phyloP scores from a whole-genome alignment of 2,113 vertebrate species.

The Ceyx cyanopectus region DNA sequence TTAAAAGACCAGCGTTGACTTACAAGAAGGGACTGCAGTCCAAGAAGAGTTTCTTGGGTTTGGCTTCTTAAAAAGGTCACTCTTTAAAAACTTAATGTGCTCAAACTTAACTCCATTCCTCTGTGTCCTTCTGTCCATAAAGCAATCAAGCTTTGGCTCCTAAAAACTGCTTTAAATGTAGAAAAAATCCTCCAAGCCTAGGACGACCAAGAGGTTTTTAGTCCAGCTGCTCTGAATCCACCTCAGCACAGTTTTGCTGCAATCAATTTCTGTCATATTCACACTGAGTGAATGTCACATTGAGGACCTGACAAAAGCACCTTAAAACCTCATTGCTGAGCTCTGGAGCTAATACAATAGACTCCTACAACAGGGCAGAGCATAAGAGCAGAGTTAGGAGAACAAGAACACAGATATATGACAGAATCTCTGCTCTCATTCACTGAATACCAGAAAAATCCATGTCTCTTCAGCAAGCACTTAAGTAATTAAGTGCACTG shows the following conservation, averaged over 20 bases:
- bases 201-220: background rate
- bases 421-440: background rate
- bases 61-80: background rate
- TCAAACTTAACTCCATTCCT: background rate
- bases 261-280: background rate
- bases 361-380: background rate
- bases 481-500: background rate
- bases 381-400: background rate
- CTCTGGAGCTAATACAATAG: background rate
- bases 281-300: background rate
- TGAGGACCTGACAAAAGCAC: background rate
- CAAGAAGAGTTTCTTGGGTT: background rate
- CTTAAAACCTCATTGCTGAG: background rate
- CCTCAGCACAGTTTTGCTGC: accelerated
- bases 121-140: background rate
- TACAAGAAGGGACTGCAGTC: background rate
- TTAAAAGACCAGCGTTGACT: background rate
- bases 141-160: background rate
- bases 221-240: background rate
- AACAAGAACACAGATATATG: background rate
- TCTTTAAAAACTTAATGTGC: accelerated
- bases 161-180: background rate
- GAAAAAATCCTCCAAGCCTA: background rate
- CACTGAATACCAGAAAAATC: background rate
- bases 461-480: background rate